phyloP scores from a whole-genome alignment of 2,113 vertebrate species.

The Chaenocephalus aceratus region DNA sequence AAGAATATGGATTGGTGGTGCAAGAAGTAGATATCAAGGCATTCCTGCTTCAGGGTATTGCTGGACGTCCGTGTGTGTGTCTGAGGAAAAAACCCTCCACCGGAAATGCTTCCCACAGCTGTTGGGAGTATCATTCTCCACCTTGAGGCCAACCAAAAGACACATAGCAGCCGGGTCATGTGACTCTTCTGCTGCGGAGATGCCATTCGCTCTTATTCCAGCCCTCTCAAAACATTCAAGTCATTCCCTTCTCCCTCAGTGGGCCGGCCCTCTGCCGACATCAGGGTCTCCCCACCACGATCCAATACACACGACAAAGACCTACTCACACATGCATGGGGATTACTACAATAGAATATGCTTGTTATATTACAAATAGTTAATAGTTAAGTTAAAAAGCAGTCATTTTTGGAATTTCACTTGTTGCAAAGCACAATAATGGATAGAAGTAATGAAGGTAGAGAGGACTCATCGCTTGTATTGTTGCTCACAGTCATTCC shows the following conservation, averaged over 20 bases:
- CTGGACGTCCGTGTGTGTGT: constrained; percentile 59
- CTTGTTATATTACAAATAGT: no score
- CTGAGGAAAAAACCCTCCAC: constrained; percentile 67
- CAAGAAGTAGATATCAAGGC: constrained; percentile 22
- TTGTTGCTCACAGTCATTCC: no score
- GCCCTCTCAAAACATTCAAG: constrained; percentile 64
- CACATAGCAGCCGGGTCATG: constrained; percentile 81
- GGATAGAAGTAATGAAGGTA: no score
- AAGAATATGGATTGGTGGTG: not conserved
- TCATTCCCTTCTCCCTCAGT: constrained; percentile 47
- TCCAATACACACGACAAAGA: not conserved
- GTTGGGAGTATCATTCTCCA: constrained; percentile 84
- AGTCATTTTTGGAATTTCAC: no score
- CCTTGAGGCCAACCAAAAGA: constrained; percentile 83
- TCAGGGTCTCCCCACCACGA: constrained; percentile 8
- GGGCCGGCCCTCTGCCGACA: constrained; percentile 19
- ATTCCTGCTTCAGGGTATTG: constrained; percentile 38
- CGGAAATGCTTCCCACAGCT: constrained; percentile 85
- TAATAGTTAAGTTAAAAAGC: no score
- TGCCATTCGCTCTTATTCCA: constrained; percentile 65
- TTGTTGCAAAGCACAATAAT: no score
- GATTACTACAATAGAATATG: no score
- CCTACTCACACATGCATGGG: not conserved
- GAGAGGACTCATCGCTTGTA: no score
- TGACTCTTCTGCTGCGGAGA: constrained; percentile 65